Percentiles rank a stretch among this genome's conserved stretches.
phyloP scores from a whole-genome alignment of 2,113 vertebrate genomes.

The Hemiprocne comata region DNA sequence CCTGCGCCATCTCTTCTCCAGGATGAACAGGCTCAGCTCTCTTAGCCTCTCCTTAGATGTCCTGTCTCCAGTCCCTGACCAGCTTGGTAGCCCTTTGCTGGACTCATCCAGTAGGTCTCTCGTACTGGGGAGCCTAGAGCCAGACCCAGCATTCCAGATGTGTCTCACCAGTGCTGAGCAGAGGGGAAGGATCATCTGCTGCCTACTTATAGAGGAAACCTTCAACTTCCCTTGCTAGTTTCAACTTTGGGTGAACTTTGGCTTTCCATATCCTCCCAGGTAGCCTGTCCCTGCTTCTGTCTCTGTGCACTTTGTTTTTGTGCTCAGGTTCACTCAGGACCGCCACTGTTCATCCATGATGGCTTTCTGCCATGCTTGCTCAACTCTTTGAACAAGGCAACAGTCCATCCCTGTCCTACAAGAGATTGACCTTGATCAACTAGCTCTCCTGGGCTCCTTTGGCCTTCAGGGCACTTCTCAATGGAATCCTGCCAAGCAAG shows the following conservation, averaged over 20 bases:
- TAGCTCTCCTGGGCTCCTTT: not conserved
- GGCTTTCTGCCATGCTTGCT: not conserved
- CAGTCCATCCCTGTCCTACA: not conserved
- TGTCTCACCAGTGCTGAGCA: not conserved
- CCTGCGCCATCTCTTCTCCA: not conserved
- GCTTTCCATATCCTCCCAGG: not conserved
- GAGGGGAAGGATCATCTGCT: not conserved
- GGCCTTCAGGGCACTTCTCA: not conserved
- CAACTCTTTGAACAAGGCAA: not conserved
- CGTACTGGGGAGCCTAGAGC: fast-evolving
- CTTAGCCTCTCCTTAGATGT: not conserved
- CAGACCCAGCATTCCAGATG: not conserved
- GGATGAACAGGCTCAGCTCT: not conserved
- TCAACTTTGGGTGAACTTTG: not conserved
- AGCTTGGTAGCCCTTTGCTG: not conserved
- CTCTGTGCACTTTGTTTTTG: not conserved
- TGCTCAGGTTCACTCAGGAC: not conserved
- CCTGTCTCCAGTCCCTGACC: not conserved
- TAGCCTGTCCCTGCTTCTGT: not conserved
- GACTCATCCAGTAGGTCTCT: not conserved
- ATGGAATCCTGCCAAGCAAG: not conserved
- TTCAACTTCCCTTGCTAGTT: not conserved
- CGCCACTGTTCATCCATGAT: not conserved
- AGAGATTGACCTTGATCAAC: not conserved
- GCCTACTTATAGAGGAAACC: not conserved